phyloP scores from a whole-genome alignment of 1,140 invertebrate genomes.

The Drosophila fuyamai region DNA sequence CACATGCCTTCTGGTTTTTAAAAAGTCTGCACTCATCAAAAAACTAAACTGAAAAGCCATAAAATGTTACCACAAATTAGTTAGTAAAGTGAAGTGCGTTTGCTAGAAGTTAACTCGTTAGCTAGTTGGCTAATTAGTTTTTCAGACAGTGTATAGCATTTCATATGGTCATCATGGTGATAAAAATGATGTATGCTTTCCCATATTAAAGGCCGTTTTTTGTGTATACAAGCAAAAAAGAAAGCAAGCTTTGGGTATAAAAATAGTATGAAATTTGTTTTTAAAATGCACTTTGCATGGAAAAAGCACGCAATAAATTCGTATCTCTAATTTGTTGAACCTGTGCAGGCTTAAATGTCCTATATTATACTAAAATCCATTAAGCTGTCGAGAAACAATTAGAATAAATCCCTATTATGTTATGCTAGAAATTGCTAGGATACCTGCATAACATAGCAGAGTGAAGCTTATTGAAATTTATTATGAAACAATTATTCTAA shows the following conservation, averaged over 20 bases:
- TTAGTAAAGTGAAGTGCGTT: slow-evolving; percentile 3
- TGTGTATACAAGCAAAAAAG: not conserved
- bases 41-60: not conserved
- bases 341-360: not conserved
- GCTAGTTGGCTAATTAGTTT: slow-evolving; percentile 2
- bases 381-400: slow-evolving; percentile 40
- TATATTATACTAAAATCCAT: slow-evolving; percentile 16
- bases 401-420: slow-evolving; percentile 32
- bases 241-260: too few species aligned
- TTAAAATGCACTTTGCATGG: too few species aligned
- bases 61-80: not conserved
- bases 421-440: not conserved
- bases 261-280: too few species aligned
- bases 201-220: not conserved
- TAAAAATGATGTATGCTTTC: not conserved
- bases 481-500: slow-evolving; percentile 6
- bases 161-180: not conserved
- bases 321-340: not conserved
- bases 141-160: not conserved
- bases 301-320: not conserved
- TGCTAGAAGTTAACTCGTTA: not conserved
- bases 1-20: not conserved
- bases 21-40: not conserved
- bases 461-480: slow-evolving; percentile 26
- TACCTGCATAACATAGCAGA: not conserved